Evolutionary conservation across 2,113 vertebrate genomes (phyloP), one percentile per base, ranked within the genome.

Genomic region (Nettapus auritus): DNA sequence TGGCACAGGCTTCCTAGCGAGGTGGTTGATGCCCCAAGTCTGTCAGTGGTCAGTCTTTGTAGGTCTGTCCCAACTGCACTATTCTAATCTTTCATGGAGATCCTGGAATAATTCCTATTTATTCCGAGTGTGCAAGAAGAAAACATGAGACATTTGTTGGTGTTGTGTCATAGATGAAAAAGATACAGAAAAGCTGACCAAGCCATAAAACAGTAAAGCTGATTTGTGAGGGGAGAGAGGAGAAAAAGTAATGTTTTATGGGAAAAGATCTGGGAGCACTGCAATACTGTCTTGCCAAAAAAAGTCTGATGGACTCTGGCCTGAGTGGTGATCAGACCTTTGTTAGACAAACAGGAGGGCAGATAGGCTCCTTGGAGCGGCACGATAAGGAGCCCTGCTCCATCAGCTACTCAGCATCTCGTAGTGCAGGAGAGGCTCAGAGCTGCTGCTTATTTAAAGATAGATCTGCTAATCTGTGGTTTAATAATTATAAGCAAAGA

Each of bases 401-500:
- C 25, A 70, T 57, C 90, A 84, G 62, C 28, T 89, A 13, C 15
- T 90, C 66, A 40, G 34, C 53, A 67, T 31, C 31, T 77, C 23
- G 19, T 38, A 42, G 7, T 13, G 15, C 77, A 91, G 10, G 22
- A 53, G 44, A 62, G 18, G 81, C 48, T 86, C 50, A 55, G 44
- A 57, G 36, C 76, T 12, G 3, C 46, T 90, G 60, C 21, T 80
- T 70, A 75, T 76, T 88, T 90, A 86, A 88, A 94, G 88, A 90
- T n/a, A 95, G 78, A 71, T 66, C 67, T 86, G 53, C 67, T 96
- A 92, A 78, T 63, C 88, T 80, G 48, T 91, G 83, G 81, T 85
- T 97, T 92, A 92, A 94, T 93, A 97, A 95, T 87, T 95, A 86
- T 40, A 94, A 87, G 73, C 36, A 86, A 92, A 96, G 82, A 96